Evolutionary conservation across 2,888 invertebrate genomes (phyloP).

Genomic region (Syrphus vitripennis): DNA sequence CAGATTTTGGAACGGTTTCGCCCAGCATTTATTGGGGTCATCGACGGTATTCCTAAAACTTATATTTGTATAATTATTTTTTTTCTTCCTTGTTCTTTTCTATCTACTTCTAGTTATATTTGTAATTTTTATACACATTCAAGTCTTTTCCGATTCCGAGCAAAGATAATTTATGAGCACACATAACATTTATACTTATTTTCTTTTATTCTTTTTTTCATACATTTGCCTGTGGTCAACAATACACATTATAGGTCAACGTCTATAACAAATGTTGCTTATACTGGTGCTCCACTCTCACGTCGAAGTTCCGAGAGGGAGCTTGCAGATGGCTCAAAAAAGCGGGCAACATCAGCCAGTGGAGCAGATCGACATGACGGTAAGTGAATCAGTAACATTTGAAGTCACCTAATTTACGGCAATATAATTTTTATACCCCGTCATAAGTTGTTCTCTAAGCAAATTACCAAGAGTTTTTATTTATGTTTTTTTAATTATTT

Average conservation of each 20-base stretch:
- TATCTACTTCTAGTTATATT: constrained; percentile 17
- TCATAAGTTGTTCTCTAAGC: constrained; percentile 37
- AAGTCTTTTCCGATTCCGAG: constrained; percentile 18
- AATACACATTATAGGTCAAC: constrained; percentile 85
- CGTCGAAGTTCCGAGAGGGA: constrained; percentile 93
- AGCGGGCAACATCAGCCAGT: constrained; percentile 88
- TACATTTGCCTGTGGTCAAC: constrained; percentile 30
- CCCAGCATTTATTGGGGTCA: constrained; percentile 89
- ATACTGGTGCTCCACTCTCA: constrained; percentile 88
- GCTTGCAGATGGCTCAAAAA: constrained; percentile 86
- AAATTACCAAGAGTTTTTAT: constrained; percentile 40
- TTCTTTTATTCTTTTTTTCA: constrained; percentile 12
- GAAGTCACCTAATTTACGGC: constrained; percentile 50
- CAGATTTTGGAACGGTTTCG: constrained; percentile 85
- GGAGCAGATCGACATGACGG: constrained; percentile 87
- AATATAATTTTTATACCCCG: constrained; percentile 40
- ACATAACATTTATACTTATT: constrained; percentile 10
- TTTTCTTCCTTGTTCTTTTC: neutral
- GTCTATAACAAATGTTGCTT: constrained; percentile 94
- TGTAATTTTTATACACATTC: constrained; percentile 1
- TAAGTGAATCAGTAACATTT: constrained; percentile 76
- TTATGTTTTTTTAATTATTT: constrained; percentile 13
- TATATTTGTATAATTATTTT: constrained; percentile 11
- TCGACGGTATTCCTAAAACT: constrained; percentile 84
- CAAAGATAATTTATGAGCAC: constrained; percentile 23